A percentile compares a stretch with the other conserved stretches of the same genome.
Conservation (phyloP, 2,888 invertebrate species). For the Cepaea hortensis region DNA sequence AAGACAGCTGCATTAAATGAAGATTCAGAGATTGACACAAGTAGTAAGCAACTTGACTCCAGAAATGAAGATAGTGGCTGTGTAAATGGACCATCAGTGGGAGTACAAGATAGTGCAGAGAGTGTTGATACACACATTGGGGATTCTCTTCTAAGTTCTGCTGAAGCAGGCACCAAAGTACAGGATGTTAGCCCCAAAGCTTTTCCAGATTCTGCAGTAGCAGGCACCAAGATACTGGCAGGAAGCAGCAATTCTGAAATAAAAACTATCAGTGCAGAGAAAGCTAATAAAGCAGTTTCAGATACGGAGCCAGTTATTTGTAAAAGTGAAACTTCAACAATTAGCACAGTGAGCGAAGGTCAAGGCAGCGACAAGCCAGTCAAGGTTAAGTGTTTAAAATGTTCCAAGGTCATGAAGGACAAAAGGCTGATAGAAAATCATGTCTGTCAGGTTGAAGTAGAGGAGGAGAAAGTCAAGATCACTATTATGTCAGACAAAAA, state of each 20-base stretch:
- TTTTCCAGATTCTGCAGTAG: too few species aligned
- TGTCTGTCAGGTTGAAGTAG: conserved; percentile 43
- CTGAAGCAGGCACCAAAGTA: background rate
- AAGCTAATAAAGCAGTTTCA: too few species aligned
- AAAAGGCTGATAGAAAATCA: conserved; percentile 50
- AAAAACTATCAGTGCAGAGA: background rate
- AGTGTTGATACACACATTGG: too few species aligned
- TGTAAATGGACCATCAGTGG: too few species aligned
- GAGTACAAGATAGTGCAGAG: too few species aligned
- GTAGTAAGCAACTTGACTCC: too few species aligned
- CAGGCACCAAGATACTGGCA: background rate
- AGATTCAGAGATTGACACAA: too few species aligned
- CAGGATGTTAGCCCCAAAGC: background rate
- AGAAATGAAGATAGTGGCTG: too few species aligned
- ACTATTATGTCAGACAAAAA: conserved; percentile 41
- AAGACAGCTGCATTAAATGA: too few species aligned
- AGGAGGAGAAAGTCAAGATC: conserved; percentile 40
- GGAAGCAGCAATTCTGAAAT: background rate
- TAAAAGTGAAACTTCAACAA: background rate
- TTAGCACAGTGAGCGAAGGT: background rate
- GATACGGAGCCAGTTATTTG: background rate
- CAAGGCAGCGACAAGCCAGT: conserved; percentile 9
- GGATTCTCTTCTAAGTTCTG: too few species aligned
- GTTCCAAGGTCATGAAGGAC: conserved; percentile 42
- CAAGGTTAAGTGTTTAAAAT: conserved; percentile 44